Conservation (phyloP, 2,888 invertebrate genomes). For the Buathra laborator region DNA sequence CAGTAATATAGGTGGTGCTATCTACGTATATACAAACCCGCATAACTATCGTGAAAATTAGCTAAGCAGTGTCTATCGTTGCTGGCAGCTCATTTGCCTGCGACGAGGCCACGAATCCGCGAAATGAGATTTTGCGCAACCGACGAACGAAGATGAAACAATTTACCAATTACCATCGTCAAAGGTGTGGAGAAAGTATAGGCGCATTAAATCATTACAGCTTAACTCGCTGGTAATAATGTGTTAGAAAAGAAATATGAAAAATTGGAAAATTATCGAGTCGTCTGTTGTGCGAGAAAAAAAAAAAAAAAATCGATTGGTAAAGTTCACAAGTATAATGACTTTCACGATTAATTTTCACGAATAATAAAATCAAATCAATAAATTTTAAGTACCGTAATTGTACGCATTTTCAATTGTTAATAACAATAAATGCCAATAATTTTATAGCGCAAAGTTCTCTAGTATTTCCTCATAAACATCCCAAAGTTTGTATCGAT, state of each 20-base stretch:
- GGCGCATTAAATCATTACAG: constrained; percentile 17
- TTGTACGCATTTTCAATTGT: neutral
- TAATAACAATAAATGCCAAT: neutral
- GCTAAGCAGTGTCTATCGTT: constrained; percentile 46
- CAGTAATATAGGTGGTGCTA: neutral
- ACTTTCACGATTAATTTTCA: neutral
- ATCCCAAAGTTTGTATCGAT: no score
- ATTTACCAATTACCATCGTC: constrained; percentile 21
- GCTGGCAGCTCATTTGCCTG: constrained; percentile 31
- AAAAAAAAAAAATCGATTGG: neutral
- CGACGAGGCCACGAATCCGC: constrained; percentile 26
- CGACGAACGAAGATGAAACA: constrained; percentile 28
- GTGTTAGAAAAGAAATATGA: constrained; percentile 26
- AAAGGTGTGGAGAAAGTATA: constrained; percentile 24
- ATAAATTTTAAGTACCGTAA: no score
- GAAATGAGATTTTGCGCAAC: constrained; percentile 55
- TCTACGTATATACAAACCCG: constrained; percentile 6
- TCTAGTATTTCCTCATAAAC: no score
- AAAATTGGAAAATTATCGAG: constrained; percentile 2
- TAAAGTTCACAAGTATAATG: no score
- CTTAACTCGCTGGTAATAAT: constrained; percentile 6
- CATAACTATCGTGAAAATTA: constrained; percentile 46
- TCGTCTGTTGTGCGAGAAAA: neutral
- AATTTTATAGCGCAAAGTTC: no score
- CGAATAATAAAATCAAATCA: no score